Conservation (phyloP, 2,113 vertebrate species). For the Zingel zingel region DNA sequence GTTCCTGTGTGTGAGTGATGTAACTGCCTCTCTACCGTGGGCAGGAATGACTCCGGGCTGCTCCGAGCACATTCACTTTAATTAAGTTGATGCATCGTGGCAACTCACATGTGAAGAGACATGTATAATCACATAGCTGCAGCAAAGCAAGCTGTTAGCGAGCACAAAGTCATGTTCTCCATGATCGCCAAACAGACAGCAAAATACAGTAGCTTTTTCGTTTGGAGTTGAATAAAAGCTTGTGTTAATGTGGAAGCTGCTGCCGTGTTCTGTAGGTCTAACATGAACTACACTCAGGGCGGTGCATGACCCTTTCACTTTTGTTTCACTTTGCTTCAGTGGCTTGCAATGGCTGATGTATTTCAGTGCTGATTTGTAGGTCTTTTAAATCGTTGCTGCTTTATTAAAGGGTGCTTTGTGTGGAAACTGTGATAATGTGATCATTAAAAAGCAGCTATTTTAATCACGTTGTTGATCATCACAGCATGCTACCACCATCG, state of each 20-base stretch:
- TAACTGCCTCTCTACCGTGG: conserved; percentile 69
- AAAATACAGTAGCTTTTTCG: neutral
- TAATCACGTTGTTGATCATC: conserved; percentile 27
- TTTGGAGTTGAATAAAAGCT: neutral
- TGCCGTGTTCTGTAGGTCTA: conserved; percentile 5
- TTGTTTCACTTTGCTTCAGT: conserved; percentile 39
- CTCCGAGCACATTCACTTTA: conserved; percentile 71
- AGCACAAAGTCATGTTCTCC: conserved; percentile 16
- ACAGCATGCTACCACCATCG: neutral
- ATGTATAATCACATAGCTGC: conserved; percentile 66
- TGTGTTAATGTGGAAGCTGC: neutral
- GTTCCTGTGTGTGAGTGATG: conserved; percentile 52
- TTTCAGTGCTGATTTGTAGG: neutral
- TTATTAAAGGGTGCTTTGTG: conserved; percentile 24
- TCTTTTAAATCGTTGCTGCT: neutral
- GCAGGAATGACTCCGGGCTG: conserved; percentile 74
- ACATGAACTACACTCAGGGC: conserved; percentile 19
- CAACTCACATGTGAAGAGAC: conserved; percentile 74
- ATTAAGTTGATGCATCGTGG: conserved; percentile 78
- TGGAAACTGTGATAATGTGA: conserved; percentile 30
- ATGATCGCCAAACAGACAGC: neutral
- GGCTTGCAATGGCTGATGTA: neutral
- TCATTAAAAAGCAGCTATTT: conserved; percentile 28
- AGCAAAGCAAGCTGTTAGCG: conserved; percentile 67
- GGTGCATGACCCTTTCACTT: conserved; percentile 42